Conservation (phyloP, 1,140 invertebrate species). For the Panagrolaimus sp. region DNA sequence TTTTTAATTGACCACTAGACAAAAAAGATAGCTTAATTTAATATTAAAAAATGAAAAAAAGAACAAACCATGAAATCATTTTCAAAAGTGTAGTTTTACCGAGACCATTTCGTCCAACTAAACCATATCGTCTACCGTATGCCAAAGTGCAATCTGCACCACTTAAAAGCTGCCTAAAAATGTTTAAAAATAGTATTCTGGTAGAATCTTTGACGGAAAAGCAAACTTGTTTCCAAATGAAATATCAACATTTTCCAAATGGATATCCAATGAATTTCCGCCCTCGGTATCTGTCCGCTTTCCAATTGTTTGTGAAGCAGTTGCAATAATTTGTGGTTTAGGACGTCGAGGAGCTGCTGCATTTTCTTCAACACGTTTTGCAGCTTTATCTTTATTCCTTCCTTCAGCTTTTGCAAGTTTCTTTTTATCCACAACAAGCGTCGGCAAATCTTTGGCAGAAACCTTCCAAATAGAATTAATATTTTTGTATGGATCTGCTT, state of each 20-base stretch:
- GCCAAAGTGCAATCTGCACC: slow-evolving; percentile 79
- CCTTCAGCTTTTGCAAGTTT: slow-evolving; percentile 91
- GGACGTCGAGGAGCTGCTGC: slow-evolving; percentile 8
- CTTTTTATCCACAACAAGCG: slow-evolving; percentile 72
- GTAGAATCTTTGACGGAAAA: slow-evolving; percentile 9
- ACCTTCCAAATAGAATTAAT: slow-evolving; percentile 42
- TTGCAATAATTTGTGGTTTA: slow-evolving; percentile 30
- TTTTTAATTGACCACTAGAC: slow-evolving; percentile 67
- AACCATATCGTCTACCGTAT: slow-evolving; percentile 81
- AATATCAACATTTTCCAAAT: slow-evolving; percentile 96
- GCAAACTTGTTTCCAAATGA: slow-evolving; percentile 72
- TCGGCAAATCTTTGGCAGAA: slow-evolving; percentile 45
- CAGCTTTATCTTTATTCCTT: slow-evolving; percentile 84
- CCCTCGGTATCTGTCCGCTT: slow-evolving; percentile 81
- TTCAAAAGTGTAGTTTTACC: slow-evolving; percentile 45
- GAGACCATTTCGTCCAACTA: slow-evolving; percentile 85
- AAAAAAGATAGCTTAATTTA: not conserved
- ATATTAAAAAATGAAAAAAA: not conserved
- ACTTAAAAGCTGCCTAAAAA: slow-evolving; percentile 70
- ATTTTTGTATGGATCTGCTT: slow-evolving; percentile 26
- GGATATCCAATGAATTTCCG: slow-evolving; percentile 75
- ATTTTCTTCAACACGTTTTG: slow-evolving; percentile 66
- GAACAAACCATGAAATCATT: slow-evolving; percentile 35
- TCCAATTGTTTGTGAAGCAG: slow-evolving; percentile 69
- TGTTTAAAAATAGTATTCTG: not conserved